Conservation (phyloP, 2,113 vertebrate genomes). For the Hylia prasina region DNA sequence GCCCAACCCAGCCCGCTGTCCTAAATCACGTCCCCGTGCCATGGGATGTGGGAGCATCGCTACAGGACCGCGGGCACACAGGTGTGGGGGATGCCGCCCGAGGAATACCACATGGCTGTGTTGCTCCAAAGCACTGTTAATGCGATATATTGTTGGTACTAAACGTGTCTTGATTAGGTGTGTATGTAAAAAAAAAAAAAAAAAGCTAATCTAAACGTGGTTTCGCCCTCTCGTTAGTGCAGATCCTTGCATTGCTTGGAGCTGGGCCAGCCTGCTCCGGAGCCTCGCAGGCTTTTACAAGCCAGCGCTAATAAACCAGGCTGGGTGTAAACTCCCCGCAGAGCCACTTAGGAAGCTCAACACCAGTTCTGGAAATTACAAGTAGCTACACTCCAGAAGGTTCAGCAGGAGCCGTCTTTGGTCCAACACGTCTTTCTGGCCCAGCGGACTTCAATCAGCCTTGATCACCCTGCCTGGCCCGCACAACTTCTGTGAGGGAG, state of each 20-base stretch:
- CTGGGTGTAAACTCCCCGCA: neutral
- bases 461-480: neutral
- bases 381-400: neutral
- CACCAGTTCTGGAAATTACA: neutral
- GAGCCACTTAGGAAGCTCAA: rapidly evolving
- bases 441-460: neutral
- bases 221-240: neutral
- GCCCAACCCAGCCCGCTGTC: rapidly evolving
- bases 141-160: too few relatives aligned
- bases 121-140: rapidly evolving
- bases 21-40: rapidly evolving
- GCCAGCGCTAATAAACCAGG: neutral
- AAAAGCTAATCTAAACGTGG: rapidly evolving
- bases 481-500: neutral
- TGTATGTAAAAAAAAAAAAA: rapidly evolving
- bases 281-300: neutral
- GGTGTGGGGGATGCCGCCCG: rapidly evolving
- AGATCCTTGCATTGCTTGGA: neutral
- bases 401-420: neutral
- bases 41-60: rapidly evolving
- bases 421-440: rapidly evolving
- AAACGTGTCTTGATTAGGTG: neutral
- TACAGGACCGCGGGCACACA: rapidly evolving
- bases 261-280: neutral
- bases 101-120: rapidly evolving